Conservation (phyloP, 2,797 vertebrate genomes). For the Spondyliosoma cantharus region DNA sequence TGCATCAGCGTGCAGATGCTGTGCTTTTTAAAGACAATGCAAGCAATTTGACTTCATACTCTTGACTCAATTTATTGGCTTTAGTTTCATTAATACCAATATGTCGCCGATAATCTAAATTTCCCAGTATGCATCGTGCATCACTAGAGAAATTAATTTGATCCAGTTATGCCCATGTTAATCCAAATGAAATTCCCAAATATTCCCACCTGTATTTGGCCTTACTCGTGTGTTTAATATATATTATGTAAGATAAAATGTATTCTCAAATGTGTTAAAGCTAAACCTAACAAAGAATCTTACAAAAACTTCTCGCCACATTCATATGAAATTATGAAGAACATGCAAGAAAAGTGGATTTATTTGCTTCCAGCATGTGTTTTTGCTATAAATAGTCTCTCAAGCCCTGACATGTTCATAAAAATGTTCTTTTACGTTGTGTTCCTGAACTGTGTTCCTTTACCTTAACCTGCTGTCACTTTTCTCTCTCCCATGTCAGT, state of each 20-base stretch:
- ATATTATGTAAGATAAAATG: neutral
- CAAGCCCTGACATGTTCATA: neutral
- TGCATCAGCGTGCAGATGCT: too few relatives aligned
- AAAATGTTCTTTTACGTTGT: neutral
- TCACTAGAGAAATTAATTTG: too few relatives aligned
- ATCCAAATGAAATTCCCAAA: neutral
- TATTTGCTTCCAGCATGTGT: neutral
- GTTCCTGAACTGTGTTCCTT: neutral
- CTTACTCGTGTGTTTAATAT: neutral
- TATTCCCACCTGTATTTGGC: neutral
- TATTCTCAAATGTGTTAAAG: neutral
- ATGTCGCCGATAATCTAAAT: too few relatives aligned
- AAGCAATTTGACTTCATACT: too few relatives aligned
- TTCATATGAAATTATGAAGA: neutral
- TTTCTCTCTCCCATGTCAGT: conserved; percentile 58
- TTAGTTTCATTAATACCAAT: too few relatives aligned
- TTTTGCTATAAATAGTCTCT: neutral
- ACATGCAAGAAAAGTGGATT: neutral
- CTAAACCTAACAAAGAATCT: neutral
- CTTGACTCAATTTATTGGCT: too few relatives aligned
- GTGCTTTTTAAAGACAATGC: too few relatives aligned
- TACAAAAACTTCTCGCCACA: neutral
- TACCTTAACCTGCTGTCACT: neutral
- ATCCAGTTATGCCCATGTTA: too few relatives aligned
- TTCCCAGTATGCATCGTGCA: too few relatives aligned